Conservation (phyloP, 2,797 vertebrate genomes). For the Podarcis lilfordi region DNA sequence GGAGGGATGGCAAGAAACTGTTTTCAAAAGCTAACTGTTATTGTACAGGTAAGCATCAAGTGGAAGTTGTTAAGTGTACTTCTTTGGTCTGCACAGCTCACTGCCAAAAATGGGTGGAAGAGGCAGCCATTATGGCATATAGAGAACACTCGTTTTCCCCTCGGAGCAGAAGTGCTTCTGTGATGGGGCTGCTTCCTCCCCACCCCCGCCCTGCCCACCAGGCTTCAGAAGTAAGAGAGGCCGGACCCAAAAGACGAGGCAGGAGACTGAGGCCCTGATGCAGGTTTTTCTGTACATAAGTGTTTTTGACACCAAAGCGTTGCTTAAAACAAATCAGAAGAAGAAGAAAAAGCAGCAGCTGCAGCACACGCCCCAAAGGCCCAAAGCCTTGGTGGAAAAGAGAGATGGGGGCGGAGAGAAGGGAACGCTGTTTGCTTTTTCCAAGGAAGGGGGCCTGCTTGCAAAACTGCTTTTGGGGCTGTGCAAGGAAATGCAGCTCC, state of each 20-base stretch:
- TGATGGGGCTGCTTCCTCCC: neutral
- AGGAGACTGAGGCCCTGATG: conserved; percentile 72
- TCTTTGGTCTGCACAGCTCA: too few relatives aligned
- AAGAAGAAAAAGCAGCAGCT: conserved; percentile 75
- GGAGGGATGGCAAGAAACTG: neutral
- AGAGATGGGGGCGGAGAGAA: neutral
- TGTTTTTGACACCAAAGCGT: conserved; percentile 83
- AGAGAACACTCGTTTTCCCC: too few relatives aligned
- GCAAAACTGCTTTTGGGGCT: neutral
- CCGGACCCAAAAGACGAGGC: conserved; percentile 49
- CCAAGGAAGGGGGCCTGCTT: conserved; percentile 5
- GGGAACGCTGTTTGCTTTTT: conserved; percentile 46
- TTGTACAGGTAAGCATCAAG: neutral
- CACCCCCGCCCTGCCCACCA: neutral
- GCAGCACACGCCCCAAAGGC: conserved; percentile 78
- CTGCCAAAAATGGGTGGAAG: too few relatives aligned
- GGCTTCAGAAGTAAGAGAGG: neutral
- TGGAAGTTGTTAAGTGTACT: too few relatives aligned
- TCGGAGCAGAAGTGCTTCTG: neutral
- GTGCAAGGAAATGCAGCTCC: conserved; percentile 50
- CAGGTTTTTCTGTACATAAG: conserved; percentile 82
- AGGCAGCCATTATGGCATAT: neutral
- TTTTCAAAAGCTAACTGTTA: neutral
- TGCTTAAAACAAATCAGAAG: conserved; percentile 75
- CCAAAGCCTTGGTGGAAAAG: conserved; percentile 70